Conservation (phyloP, 2,797 vertebrate genomes). For the Staurois parvus region DNA sequence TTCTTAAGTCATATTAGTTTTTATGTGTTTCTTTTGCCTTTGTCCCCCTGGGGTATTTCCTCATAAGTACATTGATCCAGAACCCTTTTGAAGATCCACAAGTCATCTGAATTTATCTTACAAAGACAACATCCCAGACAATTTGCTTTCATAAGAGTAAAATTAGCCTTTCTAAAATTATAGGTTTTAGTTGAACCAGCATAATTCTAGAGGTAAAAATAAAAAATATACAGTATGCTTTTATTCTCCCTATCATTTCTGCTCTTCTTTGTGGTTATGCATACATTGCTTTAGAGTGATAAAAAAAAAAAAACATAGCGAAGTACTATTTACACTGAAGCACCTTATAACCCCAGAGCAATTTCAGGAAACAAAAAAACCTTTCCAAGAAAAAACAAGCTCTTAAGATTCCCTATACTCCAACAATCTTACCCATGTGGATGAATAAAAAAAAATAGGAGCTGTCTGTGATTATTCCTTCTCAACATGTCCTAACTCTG, state of each 20-base stretch:
- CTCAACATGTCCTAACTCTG: no score
- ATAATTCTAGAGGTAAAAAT: background rate
- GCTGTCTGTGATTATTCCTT: no score
- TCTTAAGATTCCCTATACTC: no score
- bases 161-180: slow-evolving; percentile 34
- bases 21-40: slow-evolving; percentile 8
- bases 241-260: background rate
- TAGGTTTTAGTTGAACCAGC: slow-evolving; percentile 22
- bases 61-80: slow-evolving; percentile 39
- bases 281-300: background rate
- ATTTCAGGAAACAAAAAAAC: no score
- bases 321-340: no score
- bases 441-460: no score
- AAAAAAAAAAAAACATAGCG: no score
- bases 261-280: background rate
- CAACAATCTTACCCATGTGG: no score
- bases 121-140: slow-evolving; percentile 32
- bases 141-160: slow-evolving; percentile 28
- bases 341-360: no score
- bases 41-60: slow-evolving; percentile 22
- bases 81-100: slow-evolving; percentile 31
- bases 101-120: slow-evolving; percentile 23
- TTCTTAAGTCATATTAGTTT: slow-evolving; percentile 35
- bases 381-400: no score
- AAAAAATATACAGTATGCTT: background rate